Evolutionary conservation across 2,797 vertebrate genomes (phyloP).

Genomic region (Sebastes miniatus): DNA sequence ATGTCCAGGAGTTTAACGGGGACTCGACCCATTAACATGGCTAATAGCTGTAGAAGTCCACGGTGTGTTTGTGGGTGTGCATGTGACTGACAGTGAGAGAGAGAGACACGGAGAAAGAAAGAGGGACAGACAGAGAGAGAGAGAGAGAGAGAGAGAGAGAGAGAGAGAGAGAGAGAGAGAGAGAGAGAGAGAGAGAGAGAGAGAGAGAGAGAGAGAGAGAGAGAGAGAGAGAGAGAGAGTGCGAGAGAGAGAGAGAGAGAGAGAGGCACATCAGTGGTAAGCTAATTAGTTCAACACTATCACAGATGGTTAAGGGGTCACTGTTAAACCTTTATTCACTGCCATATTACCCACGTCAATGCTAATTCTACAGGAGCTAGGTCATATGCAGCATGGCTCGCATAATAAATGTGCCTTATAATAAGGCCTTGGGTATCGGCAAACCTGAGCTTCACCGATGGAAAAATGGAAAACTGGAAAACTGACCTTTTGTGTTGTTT

Average conservation of each 20-base stretch:
- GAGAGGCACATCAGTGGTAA: slow-evolving; percentile 27
- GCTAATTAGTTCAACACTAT: slow-evolving; percentile 70
- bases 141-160: neutral
- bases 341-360: slow-evolving; percentile 67
- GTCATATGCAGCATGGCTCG: slow-evolving; percentile 44
- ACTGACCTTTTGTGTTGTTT: slow-evolving; percentile 56
- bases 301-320: slow-evolving; percentile 71
- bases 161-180: neutral
- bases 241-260: neutral
- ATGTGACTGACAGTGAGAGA: slow-evolving; percentile 36
- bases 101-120: neutral
- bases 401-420: slow-evolving; percentile 48
- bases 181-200: neutral
- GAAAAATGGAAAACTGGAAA: slow-evolving; percentile 57
- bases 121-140: neutral
- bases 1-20: slow-evolving; percentile 62
- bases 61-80: slow-evolving; percentile 43
- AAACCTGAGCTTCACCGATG: slow-evolving; percentile 10
- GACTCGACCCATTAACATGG: slow-evolving; percentile 63
- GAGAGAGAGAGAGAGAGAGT: neutral
- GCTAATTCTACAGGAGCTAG: slow-evolving; percentile 61
- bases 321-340: slow-evolving; percentile 67
- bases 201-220: neutral
- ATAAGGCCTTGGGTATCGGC: slow-evolving; percentile 16
- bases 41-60: slow-evolving; percentile 55